Percentiles rank a stretch among this genome's conserved stretches.
phyloP scores from a whole-genome alignment of 2,888 invertebrate species.

The Graphium colonna region DNA sequence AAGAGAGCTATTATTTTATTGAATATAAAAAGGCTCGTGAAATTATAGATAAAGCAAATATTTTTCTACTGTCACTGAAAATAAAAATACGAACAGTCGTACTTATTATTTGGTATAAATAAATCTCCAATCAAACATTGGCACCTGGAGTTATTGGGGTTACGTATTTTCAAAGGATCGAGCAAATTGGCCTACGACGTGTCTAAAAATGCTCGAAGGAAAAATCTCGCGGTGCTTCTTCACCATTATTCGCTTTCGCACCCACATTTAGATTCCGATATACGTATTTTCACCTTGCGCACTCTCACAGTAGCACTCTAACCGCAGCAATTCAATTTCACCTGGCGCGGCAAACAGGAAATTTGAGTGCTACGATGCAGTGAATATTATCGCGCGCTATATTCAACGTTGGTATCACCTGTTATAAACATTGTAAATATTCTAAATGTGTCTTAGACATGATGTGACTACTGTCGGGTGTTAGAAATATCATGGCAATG shows the following conservation, averaged over 20 bases:
- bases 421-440: background rate
- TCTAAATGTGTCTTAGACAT: background rate
- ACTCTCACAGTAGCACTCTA: conserved; percentile 10
- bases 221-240: conserved; percentile 16
- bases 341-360: conserved; percentile 14
- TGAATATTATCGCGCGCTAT: conserved; percentile 4
- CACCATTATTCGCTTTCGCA: conserved; percentile 22
- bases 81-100: background rate
- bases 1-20: too few relatives aligned
- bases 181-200: conserved; percentile 26
- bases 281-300: conserved; percentile 17
- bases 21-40: background rate
- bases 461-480: background rate
- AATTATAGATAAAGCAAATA: too few relatives aligned
- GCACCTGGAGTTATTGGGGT: conserved; percentile 33
- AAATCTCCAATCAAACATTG: conserved; percentile 20
- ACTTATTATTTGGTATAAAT: conserved; percentile 7
- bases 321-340: conserved; percentile 23
- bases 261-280: conserved; percentile 16
- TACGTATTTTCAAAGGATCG: conserved; percentile 24
- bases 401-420: background rate
- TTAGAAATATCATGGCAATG: too few relatives aligned
- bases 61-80: background rate
- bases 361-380: conserved; percentile 5
- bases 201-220: conserved; percentile 22